These are phyloP conservation scores for Lampris megalopsis DNA, from an alignment of 2,113 vertebrate species.

Conservation along the genomic window DNA sequence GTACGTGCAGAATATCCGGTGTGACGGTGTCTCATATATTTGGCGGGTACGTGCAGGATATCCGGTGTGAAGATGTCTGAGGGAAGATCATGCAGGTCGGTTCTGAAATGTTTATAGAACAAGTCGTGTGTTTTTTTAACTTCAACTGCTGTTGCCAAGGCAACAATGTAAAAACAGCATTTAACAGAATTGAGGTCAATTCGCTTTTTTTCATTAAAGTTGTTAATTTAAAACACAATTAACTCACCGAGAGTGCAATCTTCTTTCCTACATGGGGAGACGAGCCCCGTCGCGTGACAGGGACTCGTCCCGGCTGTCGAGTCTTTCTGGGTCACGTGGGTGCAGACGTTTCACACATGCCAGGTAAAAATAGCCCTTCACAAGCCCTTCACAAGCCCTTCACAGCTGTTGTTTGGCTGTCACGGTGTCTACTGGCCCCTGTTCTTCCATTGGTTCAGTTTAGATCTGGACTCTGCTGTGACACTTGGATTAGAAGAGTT, in stretches of 20 bases:
- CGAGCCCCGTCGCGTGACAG: too few relatives aligned
- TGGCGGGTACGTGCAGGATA: too few relatives aligned
- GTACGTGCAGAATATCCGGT: too few relatives aligned
- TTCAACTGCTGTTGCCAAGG: background rate
- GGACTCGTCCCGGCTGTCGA: too few relatives aligned
- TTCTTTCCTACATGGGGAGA: too few relatives aligned
- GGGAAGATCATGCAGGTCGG: background rate
- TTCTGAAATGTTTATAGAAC: constrained; percentile 14
- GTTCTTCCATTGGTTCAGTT: too few relatives aligned
- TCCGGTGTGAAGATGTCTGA: too few relatives aligned
- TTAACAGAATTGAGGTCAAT: background rate
- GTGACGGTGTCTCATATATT: too few relatives aligned
- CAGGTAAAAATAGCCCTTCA: constrained; percentile 4
- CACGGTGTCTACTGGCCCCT: background rate
- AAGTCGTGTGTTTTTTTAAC: background rate
- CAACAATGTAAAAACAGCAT: background rate
- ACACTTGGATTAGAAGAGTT: background rate
- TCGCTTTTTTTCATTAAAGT: constrained; percentile 52
- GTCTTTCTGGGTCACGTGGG: too few relatives aligned
- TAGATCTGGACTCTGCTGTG: too few relatives aligned
- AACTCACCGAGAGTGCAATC: too few relatives aligned
- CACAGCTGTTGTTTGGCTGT: background rate
- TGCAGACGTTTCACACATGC: background rate
- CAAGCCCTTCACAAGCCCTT: constrained; percentile 10
- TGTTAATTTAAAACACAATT: background rate